A percentile compares a stretch with the other conserved stretches of the same genome.
These are phyloP conservation scores for Drosophila tanythrix DNA, from an alignment of 2,888 invertebrate species.

Conservation along the genomic window DNA sequence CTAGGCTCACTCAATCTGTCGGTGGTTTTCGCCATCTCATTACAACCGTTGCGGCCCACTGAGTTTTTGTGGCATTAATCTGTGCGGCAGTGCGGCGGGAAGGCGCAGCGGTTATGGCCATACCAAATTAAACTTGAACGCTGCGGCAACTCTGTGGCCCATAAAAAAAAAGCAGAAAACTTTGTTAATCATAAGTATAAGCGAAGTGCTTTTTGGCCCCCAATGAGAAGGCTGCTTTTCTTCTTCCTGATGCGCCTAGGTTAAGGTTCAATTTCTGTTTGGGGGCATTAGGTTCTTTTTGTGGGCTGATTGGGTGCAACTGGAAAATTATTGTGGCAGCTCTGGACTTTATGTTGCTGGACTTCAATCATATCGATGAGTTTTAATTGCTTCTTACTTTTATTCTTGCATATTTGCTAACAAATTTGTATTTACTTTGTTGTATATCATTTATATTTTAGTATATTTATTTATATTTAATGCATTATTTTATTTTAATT, in stretches of 20 bases:
- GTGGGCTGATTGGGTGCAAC: conserved; percentile 20
- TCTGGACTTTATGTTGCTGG: background rate
- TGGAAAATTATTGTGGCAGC: conserved; percentile 35
- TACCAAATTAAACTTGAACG: conserved; percentile 51
- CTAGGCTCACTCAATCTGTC: conserved; percentile 17
- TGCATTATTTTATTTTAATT: background rate
- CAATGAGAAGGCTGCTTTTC: conserved; percentile 22
- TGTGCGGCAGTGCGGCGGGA: conserved; percentile 23
- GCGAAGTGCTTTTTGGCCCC: conserved; percentile 27
- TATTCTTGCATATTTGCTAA: background rate
- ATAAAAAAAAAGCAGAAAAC: conserved; percentile 47
- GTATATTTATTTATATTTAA: too few relatives aligned
- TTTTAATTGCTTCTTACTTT: background rate
- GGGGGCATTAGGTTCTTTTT: conserved; percentile 1
- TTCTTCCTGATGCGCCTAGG: conserved; percentile 35
- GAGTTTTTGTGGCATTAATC: conserved; percentile 59
- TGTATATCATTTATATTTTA: background rate
- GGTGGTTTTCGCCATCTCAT: conserved; percentile 56
- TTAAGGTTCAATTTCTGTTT: conserved; percentile 56
- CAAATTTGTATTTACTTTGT: background rate
- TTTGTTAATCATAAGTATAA: conserved; percentile 70
- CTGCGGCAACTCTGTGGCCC: conserved; percentile 28
- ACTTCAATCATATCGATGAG: background rate
- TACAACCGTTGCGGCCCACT: conserved; percentile 60
- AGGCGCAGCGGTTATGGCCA: background rate